Evolutionary conservation across 2,113 vertebrate species (phyloP).

Genomic region (Isurus oxyrinchus): DNA sequence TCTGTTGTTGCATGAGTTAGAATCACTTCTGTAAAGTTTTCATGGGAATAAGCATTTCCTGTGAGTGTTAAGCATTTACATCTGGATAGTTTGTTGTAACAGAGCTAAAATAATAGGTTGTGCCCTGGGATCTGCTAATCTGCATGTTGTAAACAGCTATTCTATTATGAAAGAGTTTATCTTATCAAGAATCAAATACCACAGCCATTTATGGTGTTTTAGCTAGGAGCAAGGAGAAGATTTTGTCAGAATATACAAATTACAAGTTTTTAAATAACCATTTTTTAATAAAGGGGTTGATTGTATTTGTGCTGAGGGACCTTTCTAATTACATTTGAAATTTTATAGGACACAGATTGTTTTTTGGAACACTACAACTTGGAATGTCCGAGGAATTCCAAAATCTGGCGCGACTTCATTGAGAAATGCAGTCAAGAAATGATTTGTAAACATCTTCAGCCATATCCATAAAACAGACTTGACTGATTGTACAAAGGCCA

Average conservation of each 20-base stretch:
- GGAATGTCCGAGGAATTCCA: background rate
- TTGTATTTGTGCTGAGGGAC: background rate
- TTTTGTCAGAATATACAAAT: conserved; percentile 25
- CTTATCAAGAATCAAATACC: conserved; percentile 23
- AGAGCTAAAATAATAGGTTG: conserved; percentile 5
- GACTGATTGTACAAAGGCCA: background rate
- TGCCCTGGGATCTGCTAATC: background rate
- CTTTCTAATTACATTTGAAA: background rate
- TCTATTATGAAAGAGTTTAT: background rate
- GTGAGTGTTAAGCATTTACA: conserved; percentile 19
- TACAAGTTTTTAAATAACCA: background rate
- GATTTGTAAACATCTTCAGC: background rate
- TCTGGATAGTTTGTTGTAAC: background rate
- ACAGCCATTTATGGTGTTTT: conserved; percentile 1
- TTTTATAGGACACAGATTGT: background rate
- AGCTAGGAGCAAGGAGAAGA: background rate
- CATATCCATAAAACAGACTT: background rate
- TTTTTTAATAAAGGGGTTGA: background rate
- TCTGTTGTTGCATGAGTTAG: background rate
- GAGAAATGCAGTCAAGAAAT: conserved; percentile 9
- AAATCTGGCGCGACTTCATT: background rate
- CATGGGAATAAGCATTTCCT: background rate
- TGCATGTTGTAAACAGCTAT: background rate
- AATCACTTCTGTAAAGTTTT: background rate
- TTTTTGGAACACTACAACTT: conserved; percentile 4